Conservation (phyloP, 2,888 invertebrate genomes). For the Drosophila mimetica region DNA sequence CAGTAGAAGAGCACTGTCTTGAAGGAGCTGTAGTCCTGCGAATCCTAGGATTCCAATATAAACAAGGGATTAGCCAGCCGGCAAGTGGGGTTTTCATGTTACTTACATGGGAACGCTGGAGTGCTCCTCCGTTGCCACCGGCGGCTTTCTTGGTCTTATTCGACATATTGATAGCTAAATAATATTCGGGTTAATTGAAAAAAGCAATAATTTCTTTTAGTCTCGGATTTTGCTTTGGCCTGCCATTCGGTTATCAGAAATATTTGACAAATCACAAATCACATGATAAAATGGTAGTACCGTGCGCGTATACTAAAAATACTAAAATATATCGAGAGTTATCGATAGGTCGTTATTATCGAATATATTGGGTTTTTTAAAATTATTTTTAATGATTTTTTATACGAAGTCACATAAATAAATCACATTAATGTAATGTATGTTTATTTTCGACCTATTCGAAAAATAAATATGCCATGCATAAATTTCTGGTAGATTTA, state of each 20-base stretch:
- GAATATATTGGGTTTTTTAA: not conserved
- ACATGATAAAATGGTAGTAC: slow-evolving; percentile 57
- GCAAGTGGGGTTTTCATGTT: slow-evolving; percentile 22
- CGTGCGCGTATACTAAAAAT: not conserved
- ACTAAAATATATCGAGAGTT: slow-evolving; percentile 8
- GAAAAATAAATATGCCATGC: too few species aligned
- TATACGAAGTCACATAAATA: too few species aligned
- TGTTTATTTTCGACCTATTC: too few species aligned
- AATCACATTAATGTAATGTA: too few species aligned
- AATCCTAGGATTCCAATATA: slow-evolving; percentile 67
- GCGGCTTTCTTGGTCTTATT: slow-evolving; percentile 58
- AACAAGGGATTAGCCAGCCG: slow-evolving; percentile 43
- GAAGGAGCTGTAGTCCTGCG: slow-evolving; percentile 89
- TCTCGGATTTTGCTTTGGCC: slow-evolving; percentile 49
- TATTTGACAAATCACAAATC: slow-evolving; percentile 52
- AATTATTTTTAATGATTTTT: not conserved
- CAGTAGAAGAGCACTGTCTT: slow-evolving; percentile 91
- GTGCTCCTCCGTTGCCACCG: slow-evolving; percentile 32
- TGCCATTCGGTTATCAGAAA: slow-evolving; percentile 48
- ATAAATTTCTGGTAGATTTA: too few species aligned
- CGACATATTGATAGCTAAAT: slow-evolving; percentile 51
- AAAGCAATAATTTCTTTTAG: slow-evolving; percentile 27
- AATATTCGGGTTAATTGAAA: slow-evolving; percentile 9
- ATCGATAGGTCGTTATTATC: slow-evolving; percentile 4
- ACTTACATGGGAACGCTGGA: slow-evolving; percentile 62